Evolutionary conservation across 2,888 invertebrate genomes (phyloP).

Genomic region (Nephrotoma guestfalica): DNA sequence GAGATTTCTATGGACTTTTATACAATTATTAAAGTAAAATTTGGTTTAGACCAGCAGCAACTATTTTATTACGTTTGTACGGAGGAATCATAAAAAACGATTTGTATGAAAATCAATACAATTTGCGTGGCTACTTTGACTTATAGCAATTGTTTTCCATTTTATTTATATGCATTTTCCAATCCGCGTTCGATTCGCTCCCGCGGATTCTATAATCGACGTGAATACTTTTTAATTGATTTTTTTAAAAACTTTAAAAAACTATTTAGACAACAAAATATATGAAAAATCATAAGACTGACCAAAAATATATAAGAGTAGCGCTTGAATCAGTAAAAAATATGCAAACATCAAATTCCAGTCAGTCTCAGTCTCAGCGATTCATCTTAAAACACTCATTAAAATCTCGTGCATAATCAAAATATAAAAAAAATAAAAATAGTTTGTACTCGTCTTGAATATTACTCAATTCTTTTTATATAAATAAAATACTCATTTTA

Average conservation of each 20-base stretch:
- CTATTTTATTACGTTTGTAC: too few species aligned
- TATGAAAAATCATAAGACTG: not conserved
- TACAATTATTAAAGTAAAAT: too few species aligned
- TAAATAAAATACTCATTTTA: not conserved
- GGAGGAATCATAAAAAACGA: too few species aligned
- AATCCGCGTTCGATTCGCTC: too few species aligned
- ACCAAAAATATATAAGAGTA: not conserved
- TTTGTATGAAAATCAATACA: too few species aligned
- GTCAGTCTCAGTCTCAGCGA: not conserved
- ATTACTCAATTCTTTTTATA: not conserved
- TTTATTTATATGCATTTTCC: not conserved
- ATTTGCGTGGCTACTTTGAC: too few species aligned
- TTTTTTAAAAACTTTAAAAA: not conserved
- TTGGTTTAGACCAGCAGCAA: too few species aligned
- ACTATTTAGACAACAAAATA: not conserved
- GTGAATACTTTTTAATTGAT: not conserved
- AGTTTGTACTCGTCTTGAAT: not conserved
- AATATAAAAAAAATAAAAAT: not conserved
- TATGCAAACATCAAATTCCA: not conserved
- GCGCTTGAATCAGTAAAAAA: not conserved
- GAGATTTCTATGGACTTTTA: too few species aligned
- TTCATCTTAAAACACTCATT: not conserved
- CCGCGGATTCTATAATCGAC: too few species aligned
- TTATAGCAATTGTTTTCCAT: too few species aligned
- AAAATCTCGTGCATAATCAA: not conserved